phyloP scores from a whole-genome alignment of 2,888 invertebrate genomes.

The Eulithis prunata region DNA sequence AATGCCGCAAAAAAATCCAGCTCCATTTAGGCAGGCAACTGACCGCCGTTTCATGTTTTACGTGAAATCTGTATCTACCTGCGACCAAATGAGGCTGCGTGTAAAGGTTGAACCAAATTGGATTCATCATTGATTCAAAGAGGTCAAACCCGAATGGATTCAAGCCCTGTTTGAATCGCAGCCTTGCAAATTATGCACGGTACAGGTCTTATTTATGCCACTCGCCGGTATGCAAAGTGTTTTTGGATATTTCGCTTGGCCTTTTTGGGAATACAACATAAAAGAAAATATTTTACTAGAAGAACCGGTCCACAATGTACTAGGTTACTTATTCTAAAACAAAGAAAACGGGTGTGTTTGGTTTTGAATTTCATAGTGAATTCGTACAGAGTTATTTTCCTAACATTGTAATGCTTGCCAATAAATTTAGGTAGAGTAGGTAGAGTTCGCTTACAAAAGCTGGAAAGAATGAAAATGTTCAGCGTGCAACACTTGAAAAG shows the following conservation, averaged over 20 bases:
- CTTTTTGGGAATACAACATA: background rate
- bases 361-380: too few relatives aligned
- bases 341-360: too few relatives aligned
- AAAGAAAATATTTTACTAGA: background rate
- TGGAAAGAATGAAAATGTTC: constrained; percentile 4
- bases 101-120: constrained; percentile 63
- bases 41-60: constrained; percentile 54
- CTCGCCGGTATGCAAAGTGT: constrained; percentile 27
- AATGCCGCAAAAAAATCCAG: constrained; percentile 21
- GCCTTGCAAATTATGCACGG: constrained; percentile 50
- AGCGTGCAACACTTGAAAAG: constrained; percentile 12
- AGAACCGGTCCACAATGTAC: too few relatives aligned
- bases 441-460: background rate
- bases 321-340: background rate
- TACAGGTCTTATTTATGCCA: constrained; percentile 31
- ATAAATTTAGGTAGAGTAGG: background rate
- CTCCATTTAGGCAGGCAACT: constrained; percentile 55
- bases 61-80: constrained; percentile 62
- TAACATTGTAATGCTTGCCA: background rate
- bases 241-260: constrained; percentile 23
- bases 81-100: constrained; percentile 56
- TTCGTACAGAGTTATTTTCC: too few relatives aligned
- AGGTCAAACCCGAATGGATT: constrained; percentile 63
- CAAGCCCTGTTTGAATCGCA: constrained; percentile 51
- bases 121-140: constrained; percentile 76